Evolutionary conservation across 2,797 vertebrate species (phyloP), one percentile per base, ranked within the genome.

Genomic region (Euphonia xanthogaster): DNA sequence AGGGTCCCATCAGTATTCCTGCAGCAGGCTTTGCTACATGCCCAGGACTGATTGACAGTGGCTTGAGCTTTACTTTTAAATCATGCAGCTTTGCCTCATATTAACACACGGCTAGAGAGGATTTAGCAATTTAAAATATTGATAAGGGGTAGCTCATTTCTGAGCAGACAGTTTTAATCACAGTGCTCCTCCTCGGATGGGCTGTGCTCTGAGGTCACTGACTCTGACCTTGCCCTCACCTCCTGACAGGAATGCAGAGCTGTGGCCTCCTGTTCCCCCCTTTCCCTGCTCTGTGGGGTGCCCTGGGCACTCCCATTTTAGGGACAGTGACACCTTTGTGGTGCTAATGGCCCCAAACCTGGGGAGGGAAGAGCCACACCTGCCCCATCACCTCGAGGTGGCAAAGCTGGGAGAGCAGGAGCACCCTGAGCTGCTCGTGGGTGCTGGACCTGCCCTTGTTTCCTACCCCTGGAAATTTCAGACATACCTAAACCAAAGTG

Each of bases 111-210:
- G 87, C 87, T 94, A 93, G 60, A 76, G 88, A 88, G 76, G 93
- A 90, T 96, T 90, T 84, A 75, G 71, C 75, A 63, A 77, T 92
- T 94, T 86, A 66, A 93, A 93, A 86, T 90, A 96, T 96, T 93
- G 89, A 95, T 94, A 91, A 89, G 72, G 90, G 90, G 62, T 40
- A 70, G 57, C 47, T 91, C 66, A 48, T 86, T 93, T 93, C 79
- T 39, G 67, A 89, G 88, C 37, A 77, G 73, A 5, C 51, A 67
- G 42, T 60, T 91, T 87, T 91, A 90, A 77, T 79, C 72, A 28
- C n/a, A 51, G 14, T 14, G 47, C 31, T 82, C 54, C 33, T 53
- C 39, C 70, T 75, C 0, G 1, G 27, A 15, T 0, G 1, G 72
- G 58, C 57, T 90, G 62, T 90, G 84, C 81, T 84, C 75, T 61